Evolutionary conservation across 2,113 vertebrate species (phyloP).

Genomic region (Scalopus aquaticus): DNA sequence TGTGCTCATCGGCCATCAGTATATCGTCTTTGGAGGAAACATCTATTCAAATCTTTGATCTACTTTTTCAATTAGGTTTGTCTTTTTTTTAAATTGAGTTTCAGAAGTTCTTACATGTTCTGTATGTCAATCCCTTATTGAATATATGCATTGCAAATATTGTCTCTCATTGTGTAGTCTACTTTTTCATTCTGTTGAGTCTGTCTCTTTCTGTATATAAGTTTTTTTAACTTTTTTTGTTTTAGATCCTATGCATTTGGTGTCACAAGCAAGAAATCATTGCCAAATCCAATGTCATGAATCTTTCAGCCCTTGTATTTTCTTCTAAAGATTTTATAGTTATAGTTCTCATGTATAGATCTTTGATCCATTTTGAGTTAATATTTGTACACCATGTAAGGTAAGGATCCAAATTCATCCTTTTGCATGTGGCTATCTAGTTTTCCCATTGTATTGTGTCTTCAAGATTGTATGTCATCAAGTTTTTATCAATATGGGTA

Average conservation of each 20-base stretch:
- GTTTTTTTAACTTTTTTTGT: background rate
- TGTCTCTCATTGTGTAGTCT: background rate
- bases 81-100: background rate
- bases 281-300: background rate
- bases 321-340: background rate
- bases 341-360: background rate
- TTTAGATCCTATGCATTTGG: background rate
- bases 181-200: background rate
- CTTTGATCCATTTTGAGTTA: background rate
- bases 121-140: background rate
- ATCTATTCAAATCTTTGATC: background rate
- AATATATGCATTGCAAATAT: background rate
- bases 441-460: background rate
- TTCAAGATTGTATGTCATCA: background rate
- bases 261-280: background rate
- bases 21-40: constrained; percentile 4
- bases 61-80: background rate
- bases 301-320: background rate
- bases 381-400: background rate
- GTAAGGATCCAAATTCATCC: background rate
- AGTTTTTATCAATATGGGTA: background rate
- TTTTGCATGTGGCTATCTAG: background rate
- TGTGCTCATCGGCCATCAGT: background rate
- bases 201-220: background rate
- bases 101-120: background rate